Base-by-base conservation (phyloP, 2,113 vertebrate species). In the Suricata suricatta region DNA sequence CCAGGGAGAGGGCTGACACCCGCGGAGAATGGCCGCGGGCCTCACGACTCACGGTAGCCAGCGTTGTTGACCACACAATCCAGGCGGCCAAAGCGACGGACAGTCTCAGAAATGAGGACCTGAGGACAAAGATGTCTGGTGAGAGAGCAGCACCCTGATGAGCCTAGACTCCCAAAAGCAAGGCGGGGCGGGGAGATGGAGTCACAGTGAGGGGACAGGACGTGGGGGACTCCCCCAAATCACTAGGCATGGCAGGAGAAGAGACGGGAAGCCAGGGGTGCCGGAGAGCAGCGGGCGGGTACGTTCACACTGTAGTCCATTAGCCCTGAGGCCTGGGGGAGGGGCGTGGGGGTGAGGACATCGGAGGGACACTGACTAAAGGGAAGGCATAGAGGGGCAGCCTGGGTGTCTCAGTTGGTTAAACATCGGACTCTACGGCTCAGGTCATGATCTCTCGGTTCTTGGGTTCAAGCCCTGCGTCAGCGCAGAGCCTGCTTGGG, bases 1-100 rank as follows among this genome's bases (percentile, higher is more conserved):
- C 35, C 5, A n/a, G 60, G 72, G 57, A 35, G 41, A 6, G 2
- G 31, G 21, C 4, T 29, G 44, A 25, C n/a, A 23, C 21, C 17
- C 1, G 4, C 3, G 7, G 44, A 41, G 33, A 84, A 3, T 0
- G 41, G 71, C 35, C 54, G 3, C 2, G 8, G 74, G 38, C 14
- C 31, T 29, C 72, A 41, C 1, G 16, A 98, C 98, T 99, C 98
- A 99, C 99, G 99, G 97, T 98, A 98, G 35, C 99, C 99, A 1
- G 99, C 99, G 0, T 99, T 99, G 98, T 99, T 99, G 90, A 99
- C 99, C 96, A 99, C 98, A 80, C 99, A 99, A 96, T 99, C 99
- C 8, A 99, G 97, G 83, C 85, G 96, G 92, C 99, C 99, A 0
- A 99, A 98, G 0, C 3, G 97, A 66, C 98, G 84, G 80, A 99